Base-by-base conservation (phyloP, 2,113 vertebrate species). In the Numenius arquata region DNA sequence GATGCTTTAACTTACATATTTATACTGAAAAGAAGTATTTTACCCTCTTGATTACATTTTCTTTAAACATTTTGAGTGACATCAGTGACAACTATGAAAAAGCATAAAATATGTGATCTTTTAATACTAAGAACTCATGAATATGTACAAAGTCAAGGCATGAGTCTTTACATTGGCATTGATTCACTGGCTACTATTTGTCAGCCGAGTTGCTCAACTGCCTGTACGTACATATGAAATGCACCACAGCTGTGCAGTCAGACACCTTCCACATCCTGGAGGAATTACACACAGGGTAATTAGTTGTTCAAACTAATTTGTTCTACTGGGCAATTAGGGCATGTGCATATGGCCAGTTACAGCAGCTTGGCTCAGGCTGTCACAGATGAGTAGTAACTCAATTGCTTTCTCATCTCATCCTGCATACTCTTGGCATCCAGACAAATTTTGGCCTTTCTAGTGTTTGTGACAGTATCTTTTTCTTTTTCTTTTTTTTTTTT, bases 141-240 rank as follows among this genome's bases (percentile, higher is more conserved):
- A 23, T 15, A 55, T 3, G 8, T 36, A 85, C 27, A 77, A 72
- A 83, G 50, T 18, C n/a, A 92, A 92, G 89, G 77, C 65, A 63
- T 56, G 18, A 89, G 47, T 71, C 52, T 78, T 34, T 3, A 52
- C 34, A 63, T 1, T n/a, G 74, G 40, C 81, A 56, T 17, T 21
- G 72, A 92, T 55, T 55, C 8, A 8, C 40, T 20, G 17, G 22
- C 63, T 86, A 43, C 40, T 26, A 5, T 68, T 23, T 45, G 72
- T 48, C 55, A 55, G 29, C 36, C 0, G 8, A 56, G 56, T 2
- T 18, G 52, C 34, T 59, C 9, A 84, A 48, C 50, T 70, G 53
- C 53, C 68, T 45, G 41, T 14, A 66, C 0, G 2, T 15, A 43
- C 0, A 0, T 3, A 41, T 0, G 9, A 71, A 47, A 52, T 0